These are phyloP conservation scores for Pseudococcus viburni DNA, from an alignment of 2,888 invertebrate genomes.

Conservation along the genomic window DNA sequence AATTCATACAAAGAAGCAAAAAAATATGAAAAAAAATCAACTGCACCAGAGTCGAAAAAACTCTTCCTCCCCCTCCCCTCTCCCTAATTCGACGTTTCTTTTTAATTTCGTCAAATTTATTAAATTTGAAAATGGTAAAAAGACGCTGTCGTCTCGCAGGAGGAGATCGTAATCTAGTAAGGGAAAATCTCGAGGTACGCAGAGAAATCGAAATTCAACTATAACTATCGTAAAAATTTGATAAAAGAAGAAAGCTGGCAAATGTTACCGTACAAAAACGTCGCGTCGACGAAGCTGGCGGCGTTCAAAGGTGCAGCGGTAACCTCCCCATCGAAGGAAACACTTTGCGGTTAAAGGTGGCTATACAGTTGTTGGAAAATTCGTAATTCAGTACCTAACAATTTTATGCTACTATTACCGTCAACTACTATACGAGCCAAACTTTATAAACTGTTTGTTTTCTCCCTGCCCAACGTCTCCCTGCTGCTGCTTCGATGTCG, in stretches of 20 bases:
- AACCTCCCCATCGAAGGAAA: background rate
- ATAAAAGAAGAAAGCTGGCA: background rate
- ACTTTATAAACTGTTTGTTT: constrained; percentile 43
- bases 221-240: constrained; percentile 36
- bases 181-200: background rate
- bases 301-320: background rate
- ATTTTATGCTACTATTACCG: constrained; percentile 36
- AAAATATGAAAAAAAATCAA: too few species aligned
- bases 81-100: background rate
- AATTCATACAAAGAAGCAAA: too few species aligned
- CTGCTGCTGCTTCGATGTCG: background rate
- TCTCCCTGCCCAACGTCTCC: background rate
- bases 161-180: background rate
- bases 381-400: constrained; percentile 28
- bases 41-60: too few species aligned
- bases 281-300: background rate
- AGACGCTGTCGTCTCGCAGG: background rate
- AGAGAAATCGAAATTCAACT: constrained; percentile 18
- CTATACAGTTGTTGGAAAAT: constrained; percentile 33
- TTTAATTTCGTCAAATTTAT: constrained; percentile 7
- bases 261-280: constrained; percentile 6
- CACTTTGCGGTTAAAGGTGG: constrained; percentile 43
- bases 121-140: background rate
- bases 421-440: constrained; percentile 20
- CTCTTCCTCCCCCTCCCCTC: background rate